Conservation (phyloP, 1,140 invertebrate genomes). For the Rhagoletis pomonella region DNA sequence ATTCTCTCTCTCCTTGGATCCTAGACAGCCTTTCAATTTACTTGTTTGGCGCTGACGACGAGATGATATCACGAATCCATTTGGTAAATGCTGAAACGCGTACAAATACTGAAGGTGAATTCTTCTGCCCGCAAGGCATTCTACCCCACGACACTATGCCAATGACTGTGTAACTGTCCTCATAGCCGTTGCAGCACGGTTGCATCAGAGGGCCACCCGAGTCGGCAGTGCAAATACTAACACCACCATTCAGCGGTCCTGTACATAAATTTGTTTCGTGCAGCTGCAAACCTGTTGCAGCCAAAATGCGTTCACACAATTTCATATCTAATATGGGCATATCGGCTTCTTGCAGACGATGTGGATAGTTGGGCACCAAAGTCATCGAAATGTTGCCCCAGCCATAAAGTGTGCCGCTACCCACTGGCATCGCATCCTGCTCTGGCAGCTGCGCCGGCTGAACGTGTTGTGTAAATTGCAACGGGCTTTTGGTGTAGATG, state of each 20-base stretch:
- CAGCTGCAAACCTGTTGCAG: slow-evolving; percentile 67
- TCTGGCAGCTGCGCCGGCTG: slow-evolving; percentile 73
- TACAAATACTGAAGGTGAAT: slow-evolving; percentile 84
- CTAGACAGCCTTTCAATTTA: not conserved
- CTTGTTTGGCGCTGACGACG: slow-evolving; percentile 61
- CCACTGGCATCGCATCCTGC: slow-evolving; percentile 73
- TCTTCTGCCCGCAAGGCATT: slow-evolving; percentile 76
- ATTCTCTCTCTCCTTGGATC: slow-evolving; percentile 26
- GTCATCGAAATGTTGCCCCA: slow-evolving; percentile 75
- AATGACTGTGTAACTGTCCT: slow-evolving; percentile 66
- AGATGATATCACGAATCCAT: slow-evolving; percentile 77
- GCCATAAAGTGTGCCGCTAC: slow-evolving; percentile 75
- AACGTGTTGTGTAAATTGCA: slow-evolving; percentile 70
- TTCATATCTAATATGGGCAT: slow-evolving; percentile 74
- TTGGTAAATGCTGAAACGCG: slow-evolving; percentile 79
- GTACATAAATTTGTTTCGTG: slow-evolving; percentile 76
- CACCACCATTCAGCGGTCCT: slow-evolving; percentile 75
- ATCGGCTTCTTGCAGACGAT: slow-evolving; percentile 73
- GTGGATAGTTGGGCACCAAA: slow-evolving; percentile 70
- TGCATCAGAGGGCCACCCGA: slow-evolving; percentile 74
- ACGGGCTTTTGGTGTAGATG: slow-evolving; percentile 74
- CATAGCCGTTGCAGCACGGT: slow-evolving; percentile 59
- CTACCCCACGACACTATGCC: slow-evolving; percentile 73
- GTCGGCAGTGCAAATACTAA: slow-evolving; percentile 75
- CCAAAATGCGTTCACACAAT: slow-evolving; percentile 67